A percentile compares a stretch with the other conserved stretches of the same genome.
phyloP scores from a whole-genome alignment of 1,140 invertebrate genomes.

The Tetramorium parvispinum region DNA sequence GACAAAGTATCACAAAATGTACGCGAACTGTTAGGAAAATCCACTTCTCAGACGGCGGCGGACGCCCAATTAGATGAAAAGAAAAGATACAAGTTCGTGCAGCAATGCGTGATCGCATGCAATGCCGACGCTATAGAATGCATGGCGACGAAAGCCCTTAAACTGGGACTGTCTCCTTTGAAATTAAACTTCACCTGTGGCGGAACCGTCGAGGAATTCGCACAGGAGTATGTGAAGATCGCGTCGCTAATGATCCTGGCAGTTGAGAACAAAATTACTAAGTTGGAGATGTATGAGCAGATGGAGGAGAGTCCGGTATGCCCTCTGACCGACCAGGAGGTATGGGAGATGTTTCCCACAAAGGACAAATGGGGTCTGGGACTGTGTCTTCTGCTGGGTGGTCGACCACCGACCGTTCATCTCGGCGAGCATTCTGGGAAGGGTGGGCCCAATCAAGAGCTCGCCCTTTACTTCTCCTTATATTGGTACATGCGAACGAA shows the following conservation, averaged over 20 bases:
- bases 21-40: constrained; percentile 62
- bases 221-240: constrained; percentile 75
- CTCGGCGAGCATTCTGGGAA: constrained; percentile 81
- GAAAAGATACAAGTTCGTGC: constrained; percentile 77
- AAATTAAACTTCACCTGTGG: constrained; percentile 84
- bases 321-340: constrained; percentile 66
- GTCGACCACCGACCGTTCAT: constrained; percentile 88
- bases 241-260: constrained; percentile 80
- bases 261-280: constrained; percentile 72
- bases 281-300: constrained; percentile 72
- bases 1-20: constrained; percentile 59
- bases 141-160: constrained; percentile 78
- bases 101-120: constrained; percentile 87
- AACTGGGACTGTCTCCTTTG: constrained; percentile 82
- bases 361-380: constrained; percentile 77
- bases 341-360: constrained; percentile 74
- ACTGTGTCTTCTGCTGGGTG: constrained; percentile 84
- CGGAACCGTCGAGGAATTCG: constrained; percentile 85
- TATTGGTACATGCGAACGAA: constrained; percentile 78
- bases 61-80: constrained; percentile 63
- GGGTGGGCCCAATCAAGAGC: constrained; percentile 90
- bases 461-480: constrained; percentile 86
- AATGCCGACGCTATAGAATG: constrained; percentile 86
- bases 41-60: constrained; percentile 2
- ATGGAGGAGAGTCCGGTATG: constrained; percentile 72